Evolutionary conservation across 1,140 invertebrate genomes (phyloP).

Genomic region (Fopius arisanus): DNA sequence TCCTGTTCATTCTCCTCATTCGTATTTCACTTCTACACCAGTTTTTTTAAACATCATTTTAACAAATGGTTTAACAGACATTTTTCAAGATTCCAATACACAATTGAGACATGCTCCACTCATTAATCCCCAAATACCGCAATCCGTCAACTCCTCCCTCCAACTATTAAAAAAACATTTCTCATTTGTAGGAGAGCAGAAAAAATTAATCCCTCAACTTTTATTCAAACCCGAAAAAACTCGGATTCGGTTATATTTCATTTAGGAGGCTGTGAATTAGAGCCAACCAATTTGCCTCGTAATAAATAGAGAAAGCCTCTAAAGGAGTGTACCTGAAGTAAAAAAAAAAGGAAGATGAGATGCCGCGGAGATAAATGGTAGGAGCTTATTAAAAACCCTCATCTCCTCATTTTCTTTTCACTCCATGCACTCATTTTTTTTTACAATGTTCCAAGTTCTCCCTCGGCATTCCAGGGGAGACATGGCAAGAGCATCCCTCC

Average conservation of each 20-base stretch:
- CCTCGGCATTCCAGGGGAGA: neutral
- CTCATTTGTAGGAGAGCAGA: no score
- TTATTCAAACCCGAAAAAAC: neutral
- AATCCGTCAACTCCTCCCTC: no score
- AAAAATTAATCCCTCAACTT: no score
- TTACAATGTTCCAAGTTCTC: neutral
- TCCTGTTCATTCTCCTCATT: no score
- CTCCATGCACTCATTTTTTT: neutral
- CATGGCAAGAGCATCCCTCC: neutral
- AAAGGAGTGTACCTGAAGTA: neutral
- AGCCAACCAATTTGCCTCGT: neutral
- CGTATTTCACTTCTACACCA: no score
- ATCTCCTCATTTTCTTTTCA: conserved; percentile 5
- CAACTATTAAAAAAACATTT: no score
- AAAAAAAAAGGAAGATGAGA: neutral
- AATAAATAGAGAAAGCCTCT: neutral
- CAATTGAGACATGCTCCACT: no score
- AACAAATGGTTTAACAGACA: no score
- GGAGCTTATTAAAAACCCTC: neutral
- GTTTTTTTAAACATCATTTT: no score
- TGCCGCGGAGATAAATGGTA: neutral
- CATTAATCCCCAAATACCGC: no score
- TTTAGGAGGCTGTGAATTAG: neutral
- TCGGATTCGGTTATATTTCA: neutral
- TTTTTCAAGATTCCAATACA: no score